phyloP scores from a whole-genome alignment of 2,888 invertebrate genomes.

The Leptinotarsa haldemani region DNA sequence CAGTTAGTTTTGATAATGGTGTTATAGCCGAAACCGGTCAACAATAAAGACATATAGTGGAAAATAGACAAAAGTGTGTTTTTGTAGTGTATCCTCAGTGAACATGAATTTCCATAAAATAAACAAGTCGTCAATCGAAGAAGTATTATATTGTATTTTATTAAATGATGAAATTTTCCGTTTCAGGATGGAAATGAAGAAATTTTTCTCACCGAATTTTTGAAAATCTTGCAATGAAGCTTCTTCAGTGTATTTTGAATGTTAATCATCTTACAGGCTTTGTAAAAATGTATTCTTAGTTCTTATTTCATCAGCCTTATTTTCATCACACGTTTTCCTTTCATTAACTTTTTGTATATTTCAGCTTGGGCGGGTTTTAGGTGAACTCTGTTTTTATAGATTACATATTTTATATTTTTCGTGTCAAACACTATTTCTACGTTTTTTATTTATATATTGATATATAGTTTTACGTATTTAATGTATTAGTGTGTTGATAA shows the following conservation, averaged over 20 bases:
- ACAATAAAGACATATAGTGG: no score
- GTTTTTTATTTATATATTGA: conserved; percentile 40
- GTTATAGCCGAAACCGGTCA: no score
- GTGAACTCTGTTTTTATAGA: conserved; percentile 51
- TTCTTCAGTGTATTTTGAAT: conserved; percentile 23
- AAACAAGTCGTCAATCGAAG: no score
- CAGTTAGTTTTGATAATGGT: no score
- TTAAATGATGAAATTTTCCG: neutral
- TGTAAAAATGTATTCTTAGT: conserved; percentile 24
- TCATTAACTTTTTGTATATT: conserved; percentile 34
- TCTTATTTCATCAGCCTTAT: conserved; percentile 14
- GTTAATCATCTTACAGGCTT: conserved; percentile 17
- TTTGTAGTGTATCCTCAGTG: no score
- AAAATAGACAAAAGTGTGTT: no score
- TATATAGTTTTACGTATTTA: conserved; percentile 30
- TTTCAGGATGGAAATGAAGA: conserved; percentile 11
- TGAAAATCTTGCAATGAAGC: conserved; percentile 15
- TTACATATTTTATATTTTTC: conserved; percentile 40
- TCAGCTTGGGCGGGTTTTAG: conserved; percentile 56
- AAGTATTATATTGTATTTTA: no score
- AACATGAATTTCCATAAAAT: no score
- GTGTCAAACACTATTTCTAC: conserved; percentile 47
- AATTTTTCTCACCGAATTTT: conserved; percentile 14
- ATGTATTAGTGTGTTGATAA: conserved; percentile 36
- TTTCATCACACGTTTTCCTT: conserved; percentile 18